Conservation (phyloP, 2,113 vertebrate genomes). For the Aspidoscelis tigris region DNA sequence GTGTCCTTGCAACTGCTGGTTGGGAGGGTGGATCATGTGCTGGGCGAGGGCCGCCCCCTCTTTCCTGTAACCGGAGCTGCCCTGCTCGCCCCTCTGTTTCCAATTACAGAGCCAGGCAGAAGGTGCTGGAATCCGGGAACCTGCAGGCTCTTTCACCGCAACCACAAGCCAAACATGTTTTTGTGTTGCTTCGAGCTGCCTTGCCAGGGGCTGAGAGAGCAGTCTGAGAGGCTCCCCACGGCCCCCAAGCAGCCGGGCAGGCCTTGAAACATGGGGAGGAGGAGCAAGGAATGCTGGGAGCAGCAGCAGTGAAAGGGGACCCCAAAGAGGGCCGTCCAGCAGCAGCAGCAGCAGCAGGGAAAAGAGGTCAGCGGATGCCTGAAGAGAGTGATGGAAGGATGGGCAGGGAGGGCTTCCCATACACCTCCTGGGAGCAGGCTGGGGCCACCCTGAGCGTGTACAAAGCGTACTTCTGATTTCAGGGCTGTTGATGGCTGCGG, state of each 20-base stretch:
- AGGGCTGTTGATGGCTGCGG: too few species aligned
- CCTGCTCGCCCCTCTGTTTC: constrained; percentile 56
- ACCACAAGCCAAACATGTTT: constrained; percentile 61
- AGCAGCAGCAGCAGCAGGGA: too few species aligned
- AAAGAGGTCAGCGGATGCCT: too few species aligned
- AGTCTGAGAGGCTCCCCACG: too few species aligned
- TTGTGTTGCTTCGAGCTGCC: constrained; percentile 25
- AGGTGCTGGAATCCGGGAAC: constrained; percentile 67
- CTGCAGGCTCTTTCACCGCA: constrained; percentile 58
- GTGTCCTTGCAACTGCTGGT: not conserved
- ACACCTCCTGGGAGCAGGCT: too few species aligned
- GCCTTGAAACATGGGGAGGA: not conserved
- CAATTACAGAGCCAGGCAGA: constrained; percentile 53
- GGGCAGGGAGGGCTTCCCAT: too few species aligned
- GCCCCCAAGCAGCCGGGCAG: too few species aligned
- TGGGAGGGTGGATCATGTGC: constrained; percentile 38
- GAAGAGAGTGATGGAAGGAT: too few species aligned
- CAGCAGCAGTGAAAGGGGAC: not conserved
- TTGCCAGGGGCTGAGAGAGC: not conserved
- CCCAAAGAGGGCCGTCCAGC: too few species aligned
- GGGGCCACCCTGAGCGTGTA: too few species aligned
- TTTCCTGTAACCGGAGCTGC: constrained; percentile 15
- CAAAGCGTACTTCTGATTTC: too few species aligned
- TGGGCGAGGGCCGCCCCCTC: constrained; percentile 22
- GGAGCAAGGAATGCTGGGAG: not conserved